Base-by-base conservation (phyloP, 2,888 invertebrate genomes). In the Autographa gamma region DNA sequence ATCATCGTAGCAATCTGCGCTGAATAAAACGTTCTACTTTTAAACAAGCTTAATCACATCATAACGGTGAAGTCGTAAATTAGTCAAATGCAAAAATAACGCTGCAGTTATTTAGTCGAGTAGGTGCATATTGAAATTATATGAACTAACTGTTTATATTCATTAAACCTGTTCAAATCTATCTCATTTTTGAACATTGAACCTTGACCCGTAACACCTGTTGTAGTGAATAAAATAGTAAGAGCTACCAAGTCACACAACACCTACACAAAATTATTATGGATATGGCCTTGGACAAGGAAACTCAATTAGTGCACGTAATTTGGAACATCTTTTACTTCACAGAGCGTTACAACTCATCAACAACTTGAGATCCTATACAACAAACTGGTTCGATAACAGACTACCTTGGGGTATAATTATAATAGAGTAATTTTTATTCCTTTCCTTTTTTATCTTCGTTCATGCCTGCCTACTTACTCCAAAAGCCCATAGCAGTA, bases 11-110 rank as follows among this genome's bases (percentile, higher is more conserved):
- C 48, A 7, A 48, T n/a, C 48, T 48, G 48, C 48, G 48, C 48
- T 48, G 48, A 48, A 48, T n/a, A n/a, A n/a, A 48, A 48, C 48
- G 48, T 48, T 48, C 48, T 48, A 48, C 48, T 48, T 48, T 48
- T 48, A 48, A 48, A 48, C 48, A 48, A 48, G 48, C 48, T 48
- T 48, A 48, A 48, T 48, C 48, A 48, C 16, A 5, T 43, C 48
- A n/a, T 48, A 48, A 48, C 48, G 48, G 48, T 48, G 48, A 48
- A n/a, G n/a, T n/a, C 48, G n/a, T 48, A n/a, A 48, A n/a, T 48
- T n/a, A 48, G 48, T 48, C n/a, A 48, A 48, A 48, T 48, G 48
- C 48, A 48, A 7, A 48, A 48, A n/a, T n/a, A n/a, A n/a, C 48
- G 48, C 48, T 7, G 48, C 48, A n/a, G 48, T 48, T 48, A 48